These are phyloP conservation scores for Crypturellus undulatus DNA, from an alignment of 2,113 vertebrate genomes.

Conservation along the genomic window DNA sequence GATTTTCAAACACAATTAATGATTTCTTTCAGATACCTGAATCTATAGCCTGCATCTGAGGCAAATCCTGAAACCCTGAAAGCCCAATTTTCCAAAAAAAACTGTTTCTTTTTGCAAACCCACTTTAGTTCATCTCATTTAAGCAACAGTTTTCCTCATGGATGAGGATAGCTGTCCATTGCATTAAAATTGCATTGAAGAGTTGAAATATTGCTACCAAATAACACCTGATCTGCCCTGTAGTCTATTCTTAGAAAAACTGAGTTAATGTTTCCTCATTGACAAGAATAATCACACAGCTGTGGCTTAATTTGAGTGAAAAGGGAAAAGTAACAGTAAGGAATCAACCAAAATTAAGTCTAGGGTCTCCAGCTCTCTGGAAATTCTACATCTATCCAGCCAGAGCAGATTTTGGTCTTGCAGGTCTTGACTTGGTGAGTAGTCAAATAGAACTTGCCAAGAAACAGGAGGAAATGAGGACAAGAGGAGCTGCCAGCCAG, in stretches of 20 bases:
- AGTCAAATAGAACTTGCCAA: not conserved
- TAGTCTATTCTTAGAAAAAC: not conserved
- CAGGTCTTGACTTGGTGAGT: not conserved
- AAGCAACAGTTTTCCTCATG: not conserved
- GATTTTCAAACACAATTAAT: not conserved
- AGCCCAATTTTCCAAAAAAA: not conserved
- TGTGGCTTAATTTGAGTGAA: not conserved
- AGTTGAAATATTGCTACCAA: not conserved
- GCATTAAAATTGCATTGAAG: not conserved
- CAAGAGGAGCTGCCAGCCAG: not conserved
- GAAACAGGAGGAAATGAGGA: not conserved
- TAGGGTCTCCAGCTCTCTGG: not conserved
- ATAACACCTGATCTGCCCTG: not conserved
- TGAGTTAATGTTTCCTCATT: not conserved
- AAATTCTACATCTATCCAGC: fast-evolving
- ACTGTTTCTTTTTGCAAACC: not conserved
- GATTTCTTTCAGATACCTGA: not conserved
- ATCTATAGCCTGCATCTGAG: not conserved
- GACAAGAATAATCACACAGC: not conserved
- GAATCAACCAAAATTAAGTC: not conserved
- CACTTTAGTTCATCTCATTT: not conserved
- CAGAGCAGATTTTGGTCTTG: not conserved
- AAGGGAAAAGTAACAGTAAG: not conserved
- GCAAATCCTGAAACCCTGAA: not conserved
- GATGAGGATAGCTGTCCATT: not conserved